Conservation (phyloP, 2,888 invertebrate genomes). For the Bhutanitis thaidina region DNA sequence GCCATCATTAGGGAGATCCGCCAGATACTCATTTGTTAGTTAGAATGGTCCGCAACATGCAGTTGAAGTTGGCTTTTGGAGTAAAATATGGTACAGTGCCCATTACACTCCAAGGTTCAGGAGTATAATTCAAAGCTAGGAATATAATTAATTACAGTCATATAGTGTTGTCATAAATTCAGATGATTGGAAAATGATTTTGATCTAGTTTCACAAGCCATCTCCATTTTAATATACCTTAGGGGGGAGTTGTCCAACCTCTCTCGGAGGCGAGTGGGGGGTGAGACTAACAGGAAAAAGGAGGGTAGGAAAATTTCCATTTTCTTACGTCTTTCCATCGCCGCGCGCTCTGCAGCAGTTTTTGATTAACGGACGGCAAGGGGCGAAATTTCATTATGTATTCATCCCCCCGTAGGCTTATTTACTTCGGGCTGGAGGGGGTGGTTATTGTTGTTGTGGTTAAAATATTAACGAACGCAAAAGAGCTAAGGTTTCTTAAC, state of each 20-base stretch:
- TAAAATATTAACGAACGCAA: slow-evolving; percentile 15
- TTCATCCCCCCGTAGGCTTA: slow-evolving; percentile 62
- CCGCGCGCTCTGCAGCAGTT: slow-evolving; percentile 69
- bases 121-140: no score
- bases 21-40: no score
- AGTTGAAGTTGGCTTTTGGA: no score
- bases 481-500: slow-evolving; percentile 1
- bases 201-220: slow-evolving; percentile 28
- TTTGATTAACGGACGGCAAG: slow-evolving; percentile 77
- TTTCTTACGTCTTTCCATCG: slow-evolving; percentile 73
- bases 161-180: background rate
- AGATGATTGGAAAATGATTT: background rate
- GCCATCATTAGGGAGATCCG: no score
- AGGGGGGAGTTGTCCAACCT: slow-evolving; percentile 57
- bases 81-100: no score
- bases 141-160: no score
- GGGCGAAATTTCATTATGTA: slow-evolving; percentile 77
- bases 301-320: slow-evolving; percentile 80
- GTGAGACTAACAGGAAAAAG: slow-evolving; percentile 74
- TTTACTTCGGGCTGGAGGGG: slow-evolving; percentile 42
- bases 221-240: slow-evolving; percentile 33
- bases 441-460: slow-evolving; percentile 46
- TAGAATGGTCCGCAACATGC: no score
- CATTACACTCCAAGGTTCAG: no score
- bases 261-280: slow-evolving; percentile 45